Evolutionary conservation across 2,797 vertebrate species (phyloP).

Genomic region (Limosa lapponica): DNA sequence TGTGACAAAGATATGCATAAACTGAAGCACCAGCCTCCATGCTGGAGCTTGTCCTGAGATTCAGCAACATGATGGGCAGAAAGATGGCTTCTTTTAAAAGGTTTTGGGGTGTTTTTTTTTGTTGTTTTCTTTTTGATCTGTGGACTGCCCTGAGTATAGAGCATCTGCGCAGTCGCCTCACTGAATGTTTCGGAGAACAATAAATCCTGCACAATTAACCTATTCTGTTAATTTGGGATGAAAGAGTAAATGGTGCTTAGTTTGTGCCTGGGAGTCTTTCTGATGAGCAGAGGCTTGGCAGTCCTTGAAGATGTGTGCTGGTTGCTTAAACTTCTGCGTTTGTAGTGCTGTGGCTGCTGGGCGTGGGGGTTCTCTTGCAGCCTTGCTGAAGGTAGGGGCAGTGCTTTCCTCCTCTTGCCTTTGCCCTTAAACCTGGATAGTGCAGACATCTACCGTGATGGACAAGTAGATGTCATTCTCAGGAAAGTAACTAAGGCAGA

Average conservation of each 20-base stretch:
- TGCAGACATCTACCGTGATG: not conserved
- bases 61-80: not conserved
- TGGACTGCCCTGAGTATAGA: not conserved
- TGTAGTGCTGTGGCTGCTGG: not conserved
- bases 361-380: not conserved
- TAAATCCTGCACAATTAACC: not conserved
- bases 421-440: not conserved
- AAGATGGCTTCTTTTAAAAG: not conserved
- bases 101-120: accelerated
- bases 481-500: not conserved
- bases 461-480: not conserved
- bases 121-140: not conserved
- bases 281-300: not conserved
- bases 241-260: not conserved
- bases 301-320: not conserved
- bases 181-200: not conserved
- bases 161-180: not conserved
- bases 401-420: not conserved
- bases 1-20: not conserved
- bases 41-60: not conserved
- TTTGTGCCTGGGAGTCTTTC: not conserved
- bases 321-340: not conserved
- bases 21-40: not conserved
- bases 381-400: not conserved
- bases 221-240: not conserved